These are phyloP conservation scores for Carterocephalus palaemon DNA, from an alignment of 2,888 invertebrate species.

Conservation along the genomic window DNA sequence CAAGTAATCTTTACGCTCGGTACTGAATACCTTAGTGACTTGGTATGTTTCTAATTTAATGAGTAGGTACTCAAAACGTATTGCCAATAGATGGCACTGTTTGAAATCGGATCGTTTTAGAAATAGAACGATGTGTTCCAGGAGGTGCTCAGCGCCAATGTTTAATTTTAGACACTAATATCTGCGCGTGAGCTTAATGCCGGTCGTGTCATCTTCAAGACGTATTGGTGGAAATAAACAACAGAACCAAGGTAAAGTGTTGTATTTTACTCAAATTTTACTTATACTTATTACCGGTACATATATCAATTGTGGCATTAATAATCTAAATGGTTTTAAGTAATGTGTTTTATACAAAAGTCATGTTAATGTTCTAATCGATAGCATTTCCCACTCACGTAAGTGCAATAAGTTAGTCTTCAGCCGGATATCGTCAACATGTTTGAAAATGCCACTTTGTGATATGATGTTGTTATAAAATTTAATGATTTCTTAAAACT, in stretches of 20 bases:
- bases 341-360: no score
- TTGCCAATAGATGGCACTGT: slow-evolving; percentile 33
- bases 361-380: no score
- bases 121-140: slow-evolving; percentile 36
- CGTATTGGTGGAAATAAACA: slow-evolving; percentile 12
- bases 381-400: no score
- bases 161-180: slow-evolving; percentile 47
- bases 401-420: no score
- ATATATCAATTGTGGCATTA: not conserved
- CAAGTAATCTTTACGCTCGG: not conserved
- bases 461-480: no score
- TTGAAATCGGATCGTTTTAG: slow-evolving; percentile 25
- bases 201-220: slow-evolving; percentile 22
- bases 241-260: slow-evolving; percentile 11
- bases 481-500: no score
- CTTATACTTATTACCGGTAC: not conserved
- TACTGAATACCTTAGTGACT: no score
- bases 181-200: slow-evolving; percentile 35
- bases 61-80: not conserved
- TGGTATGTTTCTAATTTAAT: no score
- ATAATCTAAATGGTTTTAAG: no score
- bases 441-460: no score
- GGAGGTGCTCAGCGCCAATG: slow-evolving; percentile 32
- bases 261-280: not conserved
- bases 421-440: no score